A percentile compares a stretch with the other conserved stretches of the same genome.
phyloP scores from a whole-genome alignment of 1,140 invertebrate genomes.

The Magallana gigas region DNA sequence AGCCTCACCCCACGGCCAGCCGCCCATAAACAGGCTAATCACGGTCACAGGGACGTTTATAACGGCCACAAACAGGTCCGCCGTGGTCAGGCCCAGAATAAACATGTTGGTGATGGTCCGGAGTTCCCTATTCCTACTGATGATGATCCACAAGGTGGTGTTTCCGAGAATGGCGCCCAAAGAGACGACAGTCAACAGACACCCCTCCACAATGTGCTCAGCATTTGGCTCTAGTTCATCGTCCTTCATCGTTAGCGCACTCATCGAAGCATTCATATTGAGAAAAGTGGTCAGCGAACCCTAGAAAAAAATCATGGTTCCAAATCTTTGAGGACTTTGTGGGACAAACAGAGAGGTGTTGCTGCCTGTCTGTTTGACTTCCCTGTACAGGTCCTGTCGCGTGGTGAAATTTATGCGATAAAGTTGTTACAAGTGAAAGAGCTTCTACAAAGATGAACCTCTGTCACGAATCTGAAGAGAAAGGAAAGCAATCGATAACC shows the following conservation, averaged over 20 bases:
- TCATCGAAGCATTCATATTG: conserved; percentile 6
- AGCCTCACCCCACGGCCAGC: conserved; percentile 41
- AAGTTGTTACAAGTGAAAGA: neutral
- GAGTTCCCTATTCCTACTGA: conserved; percentile 52
- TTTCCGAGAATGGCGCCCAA: conserved; percentile 62
- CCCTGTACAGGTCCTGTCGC: neutral
- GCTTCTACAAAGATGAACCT: neutral
- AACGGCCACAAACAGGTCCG: conserved; percentile 58
- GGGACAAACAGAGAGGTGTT: neutral
- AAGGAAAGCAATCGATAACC: neutral
- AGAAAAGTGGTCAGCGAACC: neutral
- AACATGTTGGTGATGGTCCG: conserved; percentile 55
- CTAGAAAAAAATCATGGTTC: neutral
- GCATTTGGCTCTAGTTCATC: neutral
- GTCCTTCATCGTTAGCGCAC: neutral
- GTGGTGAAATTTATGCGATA: neutral
- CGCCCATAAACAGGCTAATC: conserved; percentile 39
- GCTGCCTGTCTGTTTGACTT: neutral
- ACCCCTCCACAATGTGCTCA: conserved; percentile 50
- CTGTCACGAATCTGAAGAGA: neutral
- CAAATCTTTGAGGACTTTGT: neutral
- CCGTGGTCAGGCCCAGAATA: conserved; percentile 54
- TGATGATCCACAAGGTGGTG: conserved; percentile 64
- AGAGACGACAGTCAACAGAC: conserved; percentile 57
- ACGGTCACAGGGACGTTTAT: conserved; percentile 62